A percentile compares a stretch with the other conserved stretches of the same genome.
These are phyloP conservation scores for Agelastica alni DNA, from an alignment of 2,888 invertebrate species.

Conservation along the genomic window DNA sequence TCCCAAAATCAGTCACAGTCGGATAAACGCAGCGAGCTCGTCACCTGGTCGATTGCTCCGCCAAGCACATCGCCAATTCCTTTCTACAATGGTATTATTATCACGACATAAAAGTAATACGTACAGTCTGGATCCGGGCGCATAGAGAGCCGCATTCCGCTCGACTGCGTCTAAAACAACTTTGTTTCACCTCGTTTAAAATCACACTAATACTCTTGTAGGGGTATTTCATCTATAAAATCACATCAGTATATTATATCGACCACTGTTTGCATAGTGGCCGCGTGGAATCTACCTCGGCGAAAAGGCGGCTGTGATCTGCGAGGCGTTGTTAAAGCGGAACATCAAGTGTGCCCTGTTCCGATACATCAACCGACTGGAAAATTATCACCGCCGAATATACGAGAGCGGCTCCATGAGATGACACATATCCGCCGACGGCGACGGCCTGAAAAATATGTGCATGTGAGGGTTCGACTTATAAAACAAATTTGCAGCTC, in stretches of 20 bases:
- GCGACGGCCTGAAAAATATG: conserved; percentile 23
- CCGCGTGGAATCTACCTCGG: conserved; percentile 34
- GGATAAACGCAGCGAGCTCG: conserved; percentile 13
- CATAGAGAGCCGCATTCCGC: conserved; percentile 27
- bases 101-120: conserved; percentile 35
- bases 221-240: conserved; percentile 55
- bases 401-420: conserved; percentile 32
- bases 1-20: conserved; percentile 15
- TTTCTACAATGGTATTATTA: conserved; percentile 32
- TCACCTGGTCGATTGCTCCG: conserved; percentile 25
- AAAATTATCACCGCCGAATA: conserved; percentile 50
- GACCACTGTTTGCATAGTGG: conserved; percentile 32
- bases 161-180: conserved; percentile 41
- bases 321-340: conserved; percentile 49
- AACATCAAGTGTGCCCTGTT: conserved; percentile 41
- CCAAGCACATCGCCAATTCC: conserved; percentile 20
- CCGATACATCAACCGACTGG: conserved; percentile 49
- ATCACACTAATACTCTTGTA: conserved; percentile 47
- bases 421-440: conserved; percentile 29
- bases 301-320: conserved; percentile 51
- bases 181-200: conserved; percentile 51
- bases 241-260: conserved; percentile 55
- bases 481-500: conserved; percentile 17
- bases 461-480: conserved; percentile 10
- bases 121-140: conserved; percentile 30